phyloP scores from a whole-genome alignment of 2,113 vertebrate genomes.

The Atherinomorus stipes region DNA sequence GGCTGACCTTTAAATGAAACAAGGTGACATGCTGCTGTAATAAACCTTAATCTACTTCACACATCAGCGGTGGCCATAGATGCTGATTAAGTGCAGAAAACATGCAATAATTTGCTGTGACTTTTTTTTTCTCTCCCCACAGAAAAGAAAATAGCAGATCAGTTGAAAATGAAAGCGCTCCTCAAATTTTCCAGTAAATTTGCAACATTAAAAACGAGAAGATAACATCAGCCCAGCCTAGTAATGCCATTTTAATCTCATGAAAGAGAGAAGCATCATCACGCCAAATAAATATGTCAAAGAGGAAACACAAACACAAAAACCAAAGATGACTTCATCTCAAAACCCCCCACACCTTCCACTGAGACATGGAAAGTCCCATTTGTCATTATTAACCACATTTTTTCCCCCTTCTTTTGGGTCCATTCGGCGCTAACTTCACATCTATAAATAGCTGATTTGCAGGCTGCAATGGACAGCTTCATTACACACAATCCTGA shows the following conservation, averaged over 20 bases:
- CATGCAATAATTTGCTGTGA: not conserved
- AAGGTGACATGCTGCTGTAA: slow-evolving; percentile 11
- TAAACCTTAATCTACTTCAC: slow-evolving; percentile 3
- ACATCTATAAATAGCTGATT: slow-evolving; percentile 32
- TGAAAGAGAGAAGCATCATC: not conserved
- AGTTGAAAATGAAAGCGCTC: not conserved
- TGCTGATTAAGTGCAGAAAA: not conserved
- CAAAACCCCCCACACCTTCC: slow-evolving; percentile 4
- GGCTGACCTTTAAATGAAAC: not conserved
- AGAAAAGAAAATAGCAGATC: not conserved
- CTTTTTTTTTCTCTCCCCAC: not conserved
- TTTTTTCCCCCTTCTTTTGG: not conserved
- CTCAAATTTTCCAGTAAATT: not conserved
- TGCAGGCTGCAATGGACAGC: slow-evolving; percentile 37
- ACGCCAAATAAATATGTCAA: slow-evolving; percentile 16
- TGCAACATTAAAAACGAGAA: not conserved
- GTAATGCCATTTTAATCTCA: not conserved
- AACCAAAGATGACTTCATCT: slow-evolving; percentile 3
- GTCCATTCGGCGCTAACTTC: slow-evolving; percentile 2
- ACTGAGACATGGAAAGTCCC: slow-evolving; percentile 44
- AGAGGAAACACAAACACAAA: slow-evolving; percentile 49
- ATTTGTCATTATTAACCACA: not conserved
- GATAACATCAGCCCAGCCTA: not conserved
- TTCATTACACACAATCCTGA: slow-evolving; percentile 44
- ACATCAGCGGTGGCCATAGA: not conserved